Evolutionary conservation across 2,888 invertebrate species (phyloP), one percentile per base, ranked within the genome.

Genomic region (Leptarthrus brevirostris): DNA sequence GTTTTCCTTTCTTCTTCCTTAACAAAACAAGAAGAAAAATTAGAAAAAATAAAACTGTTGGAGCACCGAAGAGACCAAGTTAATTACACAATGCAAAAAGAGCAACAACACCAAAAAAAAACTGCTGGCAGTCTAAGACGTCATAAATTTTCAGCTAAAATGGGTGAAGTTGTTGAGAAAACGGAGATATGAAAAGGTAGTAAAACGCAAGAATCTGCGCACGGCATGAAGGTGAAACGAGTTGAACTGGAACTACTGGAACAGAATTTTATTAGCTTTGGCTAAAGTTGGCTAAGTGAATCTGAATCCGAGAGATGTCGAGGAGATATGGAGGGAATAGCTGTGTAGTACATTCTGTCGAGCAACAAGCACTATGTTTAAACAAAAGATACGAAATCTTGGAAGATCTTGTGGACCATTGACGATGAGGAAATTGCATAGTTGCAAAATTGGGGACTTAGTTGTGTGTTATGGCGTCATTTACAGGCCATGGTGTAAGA

Each of bases 241-340:
- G 66, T 30, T 66, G 66, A 66, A 66, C 66, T 66, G 66, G 66
- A 66, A 66, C 66, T 66, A 47, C 66, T 66, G 66, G 66, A 66
- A 66, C 66, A 66, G 66, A 66, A 66, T 66, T 49, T 66, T 66
- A 66, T 66, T 66, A 66, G 66, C 44, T n/a, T 16, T 44, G 24
- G 24, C 47, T 26, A 47, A 26, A 30, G 16, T 44, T 34, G 24
- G 66, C 66, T 47, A 66, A 49, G 66, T 66, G 66, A 26, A 14
- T n/a, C n/a, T n/a, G n/a, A 47, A 66, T 66, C 44, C 66, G 16
- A 16, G 66, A 49, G 49, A 47, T 66, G 16, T 20, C 26, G 44
- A 44, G 4, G 49, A 47, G n/a, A 16, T 47, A 44, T 44, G 5
- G n/a, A 14, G n/a, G n/a, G n/a, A 2, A 3, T 12, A 16, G 14